Evolutionary conservation across 2,888 invertebrate genomes (phyloP), one percentile per base, ranked within the genome.

Genomic region (Phengaris alcon): DNA sequence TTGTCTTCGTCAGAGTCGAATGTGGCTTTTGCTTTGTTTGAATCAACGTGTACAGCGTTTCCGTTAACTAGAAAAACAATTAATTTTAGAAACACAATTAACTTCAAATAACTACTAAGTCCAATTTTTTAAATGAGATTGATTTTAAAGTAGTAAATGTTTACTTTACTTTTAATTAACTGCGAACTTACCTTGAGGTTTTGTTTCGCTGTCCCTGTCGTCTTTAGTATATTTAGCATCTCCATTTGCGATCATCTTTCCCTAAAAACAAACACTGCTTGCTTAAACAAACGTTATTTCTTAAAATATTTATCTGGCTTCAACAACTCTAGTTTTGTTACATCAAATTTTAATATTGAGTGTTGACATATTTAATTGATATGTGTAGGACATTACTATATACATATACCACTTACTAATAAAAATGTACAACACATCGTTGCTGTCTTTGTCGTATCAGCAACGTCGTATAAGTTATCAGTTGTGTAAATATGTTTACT

Each of bases 1-100:
- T 94, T 94, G 75, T 94, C 94, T 81, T 94, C 93, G 72, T 94
- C 93, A 0, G 95, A 94, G 80, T 94, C 94, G 76, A 95, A 93
- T 2, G 93, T 93, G 1, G 94, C 93, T 82, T 94, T 93, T 55
- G 91, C 90, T 79, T 94, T 94, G 84, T 94, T 94, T 3, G 93
- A 92, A 78, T 93, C 92, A 15, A 92, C 89, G 78, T 93, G 90
- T 51, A 92, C 84, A 12, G 90, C 85, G 74, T 90, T 90, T 22
- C 94, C 94, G 78, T 94, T 93, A 7, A 89, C 93, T 94, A 86
- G 84, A 77, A 81, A 77, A 59, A 81, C 22, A 10, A 35, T 12
- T 7, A 35, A 22, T 64, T 15, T 9, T 57, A 10, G n/a, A 22
- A 22, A 2, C 15, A 59, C 10, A 15, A 7, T 57, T 57, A 6